Evolutionary conservation across 2,797 vertebrate genomes (phyloP).

Genomic region (Girardinus metallicus): DNA sequence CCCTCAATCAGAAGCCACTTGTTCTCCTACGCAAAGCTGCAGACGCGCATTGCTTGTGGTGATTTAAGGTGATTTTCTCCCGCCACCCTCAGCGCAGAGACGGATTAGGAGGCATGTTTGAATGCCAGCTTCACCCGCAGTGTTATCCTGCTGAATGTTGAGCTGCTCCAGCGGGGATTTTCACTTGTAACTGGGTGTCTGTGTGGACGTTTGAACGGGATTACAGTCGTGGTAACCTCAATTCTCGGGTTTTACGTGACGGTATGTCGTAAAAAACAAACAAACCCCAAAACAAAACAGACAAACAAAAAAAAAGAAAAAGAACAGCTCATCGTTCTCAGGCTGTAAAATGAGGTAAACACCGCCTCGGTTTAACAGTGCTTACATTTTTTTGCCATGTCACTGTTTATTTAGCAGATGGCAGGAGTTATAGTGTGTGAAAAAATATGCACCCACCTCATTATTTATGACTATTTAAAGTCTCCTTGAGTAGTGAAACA

Average conservation of each 20-base stretch:
- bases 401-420: not conserved
- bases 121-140: conserved; percentile 30
- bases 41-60: conserved; percentile 23
- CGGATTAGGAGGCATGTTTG: conserved; percentile 49
- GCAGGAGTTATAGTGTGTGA: not conserved
- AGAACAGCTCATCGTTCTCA: not conserved
- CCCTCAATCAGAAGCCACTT: not conserved
- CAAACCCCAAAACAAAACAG: too few species aligned
- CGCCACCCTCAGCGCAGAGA: conserved; percentile 3
- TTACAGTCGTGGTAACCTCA: not conserved
- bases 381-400: not conserved
- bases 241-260: not conserved
- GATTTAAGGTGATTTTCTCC: conserved; percentile 49
- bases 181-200: conserved; percentile 31
- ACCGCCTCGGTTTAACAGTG: not conserved
- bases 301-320: too few species aligned
- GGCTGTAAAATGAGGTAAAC: not conserved
- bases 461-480: not conserved
- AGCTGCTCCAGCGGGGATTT: conserved; percentile 43
- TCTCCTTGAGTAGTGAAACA: not conserved
- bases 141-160: conserved; percentile 20
- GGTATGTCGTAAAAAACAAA: not conserved
- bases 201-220: conserved; percentile 33
- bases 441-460: not conserved
- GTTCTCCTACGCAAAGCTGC: conserved; percentile 8